A percentile compares a stretch with the other conserved stretches of the same genome.
Evolutionary conservation across 2,113 vertebrate genomes (phyloP).

Genomic region (Gyps fulvus): DNA sequence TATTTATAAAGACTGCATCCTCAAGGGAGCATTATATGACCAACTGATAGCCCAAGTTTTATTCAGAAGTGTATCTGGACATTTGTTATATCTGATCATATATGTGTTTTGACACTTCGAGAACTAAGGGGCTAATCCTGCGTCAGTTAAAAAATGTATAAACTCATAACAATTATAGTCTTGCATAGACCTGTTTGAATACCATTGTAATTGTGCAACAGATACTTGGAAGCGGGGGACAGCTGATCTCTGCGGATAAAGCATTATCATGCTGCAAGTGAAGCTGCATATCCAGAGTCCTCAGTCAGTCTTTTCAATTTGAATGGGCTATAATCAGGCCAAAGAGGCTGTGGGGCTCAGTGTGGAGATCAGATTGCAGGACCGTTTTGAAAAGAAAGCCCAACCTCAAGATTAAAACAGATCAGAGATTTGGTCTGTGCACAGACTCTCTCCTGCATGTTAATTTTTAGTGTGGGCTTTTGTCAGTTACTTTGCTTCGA

Average conservation of each 20-base stretch:
- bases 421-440: not conserved
- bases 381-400: not conserved
- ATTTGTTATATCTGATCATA: not conserved
- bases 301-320: not conserved
- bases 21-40: not conserved
- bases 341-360: not conserved
- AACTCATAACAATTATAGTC: not conserved
- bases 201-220: not conserved
- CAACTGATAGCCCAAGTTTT: not conserved
- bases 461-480: not conserved
- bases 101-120: not conserved
- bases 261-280: not conserved
- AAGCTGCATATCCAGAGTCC: not conserved
- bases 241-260: not conserved
- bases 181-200: not conserved
- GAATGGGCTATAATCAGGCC: not conserved
- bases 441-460: not conserved
- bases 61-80: not conserved
- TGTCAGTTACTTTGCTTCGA: not conserved
- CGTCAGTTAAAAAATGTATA: not conserved
- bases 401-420: not conserved
- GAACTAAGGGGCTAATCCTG: not conserved
- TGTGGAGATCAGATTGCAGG: rapidly evolving
- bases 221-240: not conserved
- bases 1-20: not conserved